Base-by-base conservation (phyloP, 2,888 invertebrate genomes). In the Melanotus villosus region DNA sequence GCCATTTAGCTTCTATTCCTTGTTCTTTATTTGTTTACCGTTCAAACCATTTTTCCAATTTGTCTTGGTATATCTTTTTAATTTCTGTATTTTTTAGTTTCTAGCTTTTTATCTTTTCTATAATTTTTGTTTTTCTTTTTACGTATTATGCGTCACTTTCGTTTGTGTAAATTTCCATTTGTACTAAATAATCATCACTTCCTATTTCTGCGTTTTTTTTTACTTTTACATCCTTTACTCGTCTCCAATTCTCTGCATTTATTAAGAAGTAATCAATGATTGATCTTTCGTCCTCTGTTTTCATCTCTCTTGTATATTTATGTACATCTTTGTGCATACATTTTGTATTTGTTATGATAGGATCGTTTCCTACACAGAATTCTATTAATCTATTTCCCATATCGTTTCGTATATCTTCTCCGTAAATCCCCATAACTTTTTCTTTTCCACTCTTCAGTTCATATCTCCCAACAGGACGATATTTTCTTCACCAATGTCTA, bases 401-500 rank as follows among this genome's bases (percentile, higher is more conserved):
- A 5, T 52, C n/a, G 18, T 52, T 52, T 23, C 14, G 18, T 14
- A 14, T 19, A 2, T 23, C 10, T 30, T 52, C 52, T 52, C 52
- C 52, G 21, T 14, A 30, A 6, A 14, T 52, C 10, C 52, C 52
- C 10, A 21, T 26, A n/a, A 21, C 2, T 52, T 14, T 52, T 21
- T 52, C 21, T 7, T 12, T 23, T 3, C 23, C 12, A 52, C 52
- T 30, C 52, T 52, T 14, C n/a, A 3, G 21, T 52, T 30, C 52
- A 52, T 52, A 52, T 52, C 19, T 23, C 52, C 52, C 52, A 23
- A 21, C 14, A 52, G 14, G 18, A 56, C 16, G 7, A n/a, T 36
- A 56, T 56, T 34, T 56, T 34, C 19, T 56, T 16, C 10, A 16
- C 21, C 6, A 6, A n/a, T n/a, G 16, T 56, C 36, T 36, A 56